These are phyloP conservation scores for Leptatherina wallacei DNA, from an alignment of 2,797 vertebrate genomes.

Conservation along the genomic window DNA sequence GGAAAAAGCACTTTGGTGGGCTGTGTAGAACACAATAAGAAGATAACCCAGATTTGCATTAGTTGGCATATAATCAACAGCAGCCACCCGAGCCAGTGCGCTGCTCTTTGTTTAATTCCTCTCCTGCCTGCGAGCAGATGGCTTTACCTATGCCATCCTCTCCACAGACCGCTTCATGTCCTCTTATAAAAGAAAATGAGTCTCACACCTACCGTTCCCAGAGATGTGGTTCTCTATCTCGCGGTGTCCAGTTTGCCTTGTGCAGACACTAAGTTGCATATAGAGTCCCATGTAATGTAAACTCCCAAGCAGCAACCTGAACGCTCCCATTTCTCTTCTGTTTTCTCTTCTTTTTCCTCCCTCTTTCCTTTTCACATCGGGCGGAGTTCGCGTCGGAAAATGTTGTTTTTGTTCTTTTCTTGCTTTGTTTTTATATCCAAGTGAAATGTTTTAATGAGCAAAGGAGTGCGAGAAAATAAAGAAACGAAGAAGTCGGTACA, in stretches of 20 bases:
- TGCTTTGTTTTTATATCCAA: constrained; percentile 63
- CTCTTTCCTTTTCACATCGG: constrained; percentile 81
- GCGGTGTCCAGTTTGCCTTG: constrained; percentile 84
- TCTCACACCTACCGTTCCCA: constrained; percentile 86
- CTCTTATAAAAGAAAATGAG: background rate
- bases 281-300: constrained; percentile 94
- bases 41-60: constrained; percentile 13
- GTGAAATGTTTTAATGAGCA: constrained; percentile 56
- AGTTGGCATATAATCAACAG: constrained; percentile 24
- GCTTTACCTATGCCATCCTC: constrained; percentile 44
- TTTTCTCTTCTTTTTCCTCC: constrained; percentile 54
- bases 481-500: constrained; percentile 39
- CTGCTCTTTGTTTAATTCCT: constrained; percentile 55
- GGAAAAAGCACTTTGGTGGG: background rate
- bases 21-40: background rate
- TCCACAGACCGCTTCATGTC: constrained; percentile 10
- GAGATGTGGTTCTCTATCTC: constrained; percentile 87
- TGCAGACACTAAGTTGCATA: constrained; percentile 89
- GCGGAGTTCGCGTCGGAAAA: constrained; percentile 55
- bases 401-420: background rate
- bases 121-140: constrained; percentile 46
- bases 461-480: constrained; percentile 8
- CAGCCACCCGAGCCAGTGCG: constrained; percentile 22
- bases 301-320: constrained; percentile 88
- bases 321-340: constrained; percentile 86